A percentile compares a stretch with the other conserved stretches of the same genome.
phyloP scores from a whole-genome alignment of 2,797 vertebrate species.

The Argyrosomus regius region DNA sequence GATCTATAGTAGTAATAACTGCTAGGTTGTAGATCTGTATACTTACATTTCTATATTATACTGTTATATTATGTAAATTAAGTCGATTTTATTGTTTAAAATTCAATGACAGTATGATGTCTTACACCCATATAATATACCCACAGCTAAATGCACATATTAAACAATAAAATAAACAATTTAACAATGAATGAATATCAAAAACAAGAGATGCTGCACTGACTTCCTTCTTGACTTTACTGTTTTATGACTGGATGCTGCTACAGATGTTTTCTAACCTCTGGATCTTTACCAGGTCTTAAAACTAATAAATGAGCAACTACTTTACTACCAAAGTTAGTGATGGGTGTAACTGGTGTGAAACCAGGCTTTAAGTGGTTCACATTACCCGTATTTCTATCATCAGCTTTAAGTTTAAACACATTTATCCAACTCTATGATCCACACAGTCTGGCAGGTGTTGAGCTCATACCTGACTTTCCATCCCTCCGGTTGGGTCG shows the following conservation, averaged over 20 bases:
- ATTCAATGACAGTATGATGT: not conserved
- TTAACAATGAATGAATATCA: not conserved
- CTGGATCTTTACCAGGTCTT: not conserved
- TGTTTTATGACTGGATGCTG: not conserved
- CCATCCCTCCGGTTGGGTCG: conserved; percentile 78
- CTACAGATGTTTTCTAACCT: not conserved
- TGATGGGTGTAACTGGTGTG: not conserved
- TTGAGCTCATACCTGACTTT: conserved; percentile 76
- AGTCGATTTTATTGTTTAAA: not conserved
- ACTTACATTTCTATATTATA: not conserved
- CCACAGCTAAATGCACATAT: not conserved
- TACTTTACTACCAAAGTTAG: not conserved
- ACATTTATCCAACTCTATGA: not conserved
- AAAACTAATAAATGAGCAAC: not conserved
- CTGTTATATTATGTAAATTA: too few species aligned
- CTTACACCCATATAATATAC: not conserved
- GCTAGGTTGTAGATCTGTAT: not conserved
- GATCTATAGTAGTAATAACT: not conserved
- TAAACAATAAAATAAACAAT: not conserved
- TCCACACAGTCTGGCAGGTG: conserved; percentile 32
- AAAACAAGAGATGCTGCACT: not conserved
- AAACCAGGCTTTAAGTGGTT: not conserved
- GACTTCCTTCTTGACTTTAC: not conserved
- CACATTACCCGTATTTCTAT: not conserved
- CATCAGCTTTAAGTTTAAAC: not conserved